These are phyloP conservation scores for Cheumatopsyche charites DNA, from an alignment of 1,140 invertebrate genomes.

Conservation along the genomic window DNA sequence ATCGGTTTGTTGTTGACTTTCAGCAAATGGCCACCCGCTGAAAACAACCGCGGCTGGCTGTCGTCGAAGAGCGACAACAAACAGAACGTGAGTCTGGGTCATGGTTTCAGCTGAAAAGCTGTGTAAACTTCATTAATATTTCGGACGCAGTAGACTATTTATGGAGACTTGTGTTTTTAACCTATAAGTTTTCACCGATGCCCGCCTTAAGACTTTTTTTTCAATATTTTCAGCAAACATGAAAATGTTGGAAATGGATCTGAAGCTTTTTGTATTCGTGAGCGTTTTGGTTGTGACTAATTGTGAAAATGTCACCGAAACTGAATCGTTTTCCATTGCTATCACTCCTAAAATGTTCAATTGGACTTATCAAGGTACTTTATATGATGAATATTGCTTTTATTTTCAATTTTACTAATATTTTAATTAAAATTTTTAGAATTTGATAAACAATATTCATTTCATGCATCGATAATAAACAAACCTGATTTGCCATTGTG, in stretches of 20 bases:
- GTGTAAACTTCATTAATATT: conserved; percentile 13
- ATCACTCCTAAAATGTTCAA: conserved; percentile 70
- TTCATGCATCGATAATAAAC: conserved; percentile 69
- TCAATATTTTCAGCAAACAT: conserved; percentile 25
- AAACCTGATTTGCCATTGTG: conserved; percentile 83
- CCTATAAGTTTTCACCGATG: too few species aligned
- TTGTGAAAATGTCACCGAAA: conserved; percentile 62
- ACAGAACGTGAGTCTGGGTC: background rate
- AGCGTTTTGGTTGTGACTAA: conserved; percentile 31
- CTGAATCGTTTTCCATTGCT: conserved; percentile 69
- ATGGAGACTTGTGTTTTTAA: too few species aligned
- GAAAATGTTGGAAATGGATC: background rate
- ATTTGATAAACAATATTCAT: conserved; percentile 67
- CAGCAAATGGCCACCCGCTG: background rate
- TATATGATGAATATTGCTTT: conserved; percentile 16
- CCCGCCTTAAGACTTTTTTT: too few species aligned
- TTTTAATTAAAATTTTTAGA: conserved; percentile 51
- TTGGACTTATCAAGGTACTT: conserved; percentile 69
- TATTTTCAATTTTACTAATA: conserved; percentile 47
- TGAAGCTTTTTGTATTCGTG: conserved; percentile 25
- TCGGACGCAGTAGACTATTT: background rate
- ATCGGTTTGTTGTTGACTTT: conserved; percentile 7
- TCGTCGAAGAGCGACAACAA: background rate
- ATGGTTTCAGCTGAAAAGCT: background rate
- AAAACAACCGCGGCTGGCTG: background rate